phyloP scores from a whole-genome alignment of 2,797 vertebrate genomes.

The Pangasius mekongensis region DNA sequence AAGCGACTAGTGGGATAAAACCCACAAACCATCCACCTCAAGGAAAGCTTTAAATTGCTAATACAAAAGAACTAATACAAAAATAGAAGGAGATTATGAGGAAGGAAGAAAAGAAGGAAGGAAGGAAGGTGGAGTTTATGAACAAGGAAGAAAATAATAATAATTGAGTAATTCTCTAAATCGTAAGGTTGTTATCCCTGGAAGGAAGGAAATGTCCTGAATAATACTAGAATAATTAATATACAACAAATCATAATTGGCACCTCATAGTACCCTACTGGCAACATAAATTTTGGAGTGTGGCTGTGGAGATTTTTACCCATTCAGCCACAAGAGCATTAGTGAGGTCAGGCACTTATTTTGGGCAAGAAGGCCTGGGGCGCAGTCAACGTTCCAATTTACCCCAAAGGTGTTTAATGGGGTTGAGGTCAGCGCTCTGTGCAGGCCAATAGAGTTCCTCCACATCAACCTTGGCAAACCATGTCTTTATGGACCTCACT shows the following conservation, averaged over 20 bases:
- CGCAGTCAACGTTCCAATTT: no score
- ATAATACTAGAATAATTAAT: neutral
- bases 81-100: neutral
- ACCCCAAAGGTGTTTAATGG: neutral
- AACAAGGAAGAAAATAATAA: neutral
- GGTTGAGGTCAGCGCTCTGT: neutral
- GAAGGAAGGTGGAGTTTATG: neutral
- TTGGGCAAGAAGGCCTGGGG: no score
- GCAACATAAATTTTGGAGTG: neutral
- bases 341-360: no score
- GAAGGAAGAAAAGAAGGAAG: neutral
- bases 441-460: neutral
- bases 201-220: neutral
- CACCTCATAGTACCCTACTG: neutral
- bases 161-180: neutral
- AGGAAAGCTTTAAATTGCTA: neutral
- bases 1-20: neutral
- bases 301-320: no score
- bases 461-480: no score
- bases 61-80: neutral
- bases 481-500: no score
- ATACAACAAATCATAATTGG: constrained; percentile 6
- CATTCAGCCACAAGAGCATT: no score
- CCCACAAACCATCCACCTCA: neutral
- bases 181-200: neutral